phyloP scores from a whole-genome alignment of 2,113 vertebrate species.

The Micronycteris hirsuta region DNA sequence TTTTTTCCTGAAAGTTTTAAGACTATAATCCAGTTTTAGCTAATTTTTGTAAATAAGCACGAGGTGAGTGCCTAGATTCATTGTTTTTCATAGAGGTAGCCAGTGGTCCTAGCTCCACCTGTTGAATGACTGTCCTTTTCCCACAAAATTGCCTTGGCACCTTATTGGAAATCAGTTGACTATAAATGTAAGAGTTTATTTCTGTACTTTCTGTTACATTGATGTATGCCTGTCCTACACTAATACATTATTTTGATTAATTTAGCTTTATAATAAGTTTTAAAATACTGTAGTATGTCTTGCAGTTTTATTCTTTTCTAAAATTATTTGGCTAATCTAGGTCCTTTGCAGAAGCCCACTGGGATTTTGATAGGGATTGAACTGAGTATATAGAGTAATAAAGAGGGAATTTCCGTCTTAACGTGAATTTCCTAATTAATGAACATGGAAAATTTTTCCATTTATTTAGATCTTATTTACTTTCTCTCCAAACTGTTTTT shows the following conservation, averaged over 20 bases:
- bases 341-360: background rate
- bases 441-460: background rate
- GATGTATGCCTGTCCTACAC: background rate
- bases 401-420: background rate
- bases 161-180: background rate
- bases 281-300: background rate
- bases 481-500: background rate
- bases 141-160: background rate
- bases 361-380: background rate
- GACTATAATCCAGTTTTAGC: background rate
- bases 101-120: background rate
- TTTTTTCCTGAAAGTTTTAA: background rate
- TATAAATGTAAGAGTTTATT: background rate
- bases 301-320: background rate
- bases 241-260: background rate
- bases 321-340: background rate
- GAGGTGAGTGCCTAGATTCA: background rate
- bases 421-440: background rate
- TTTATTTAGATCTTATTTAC: background rate
- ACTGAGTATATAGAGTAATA: background rate
- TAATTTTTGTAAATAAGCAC: background rate
- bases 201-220: background rate
- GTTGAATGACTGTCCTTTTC: background rate
- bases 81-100: background rate
- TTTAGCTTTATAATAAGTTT: background rate